Evolutionary conservation across 2,797 vertebrate genomes (phyloP).

Genomic region (Cirrhinus molitorella): DNA sequence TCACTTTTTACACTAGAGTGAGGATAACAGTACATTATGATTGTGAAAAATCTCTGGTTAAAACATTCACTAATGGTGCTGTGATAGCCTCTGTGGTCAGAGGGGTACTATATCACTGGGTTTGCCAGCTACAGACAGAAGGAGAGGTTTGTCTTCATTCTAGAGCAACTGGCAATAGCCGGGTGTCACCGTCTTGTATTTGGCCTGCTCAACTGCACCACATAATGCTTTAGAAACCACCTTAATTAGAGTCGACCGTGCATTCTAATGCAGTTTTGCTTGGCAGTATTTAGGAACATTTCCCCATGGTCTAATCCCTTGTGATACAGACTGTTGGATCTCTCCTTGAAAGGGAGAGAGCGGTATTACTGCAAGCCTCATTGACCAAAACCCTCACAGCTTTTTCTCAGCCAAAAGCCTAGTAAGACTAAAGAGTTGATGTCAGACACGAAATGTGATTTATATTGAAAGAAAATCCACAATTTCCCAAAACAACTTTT

Average conservation of each 20-base stretch:
- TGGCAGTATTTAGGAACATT: conserved; percentile 65
- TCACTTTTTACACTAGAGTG: conserved; percentile 3
- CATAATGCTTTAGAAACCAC: conserved; percentile 72
- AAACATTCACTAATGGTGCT: conserved; percentile 46
- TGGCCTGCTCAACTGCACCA: conserved; percentile 74
- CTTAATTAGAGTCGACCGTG: conserved; percentile 75
- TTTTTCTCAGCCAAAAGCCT: conserved; percentile 41
- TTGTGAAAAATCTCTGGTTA: conserved; percentile 33
- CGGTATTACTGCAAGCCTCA: conserved; percentile 61
- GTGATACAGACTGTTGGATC: conserved; percentile 59
- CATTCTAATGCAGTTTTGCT: conserved; percentile 66
- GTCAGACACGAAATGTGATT: conserved; percentile 33
- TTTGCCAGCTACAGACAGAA: conserved; percentile 66
- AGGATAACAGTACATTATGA: conserved; percentile 16
- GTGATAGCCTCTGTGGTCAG: conserved; percentile 34
- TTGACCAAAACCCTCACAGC: conserved; percentile 57
- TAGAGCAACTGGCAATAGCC: conserved; percentile 84
- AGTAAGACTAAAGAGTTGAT: conserved; percentile 21
- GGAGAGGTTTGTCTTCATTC: conserved; percentile 65
- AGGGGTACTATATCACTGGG: conserved; percentile 64
- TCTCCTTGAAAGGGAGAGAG: conserved; percentile 56
- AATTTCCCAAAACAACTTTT: not conserved
- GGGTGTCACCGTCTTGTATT: conserved; percentile 84
- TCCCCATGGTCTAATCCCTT: conserved; percentile 63
- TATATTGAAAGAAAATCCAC: not conserved